These are phyloP conservation scores for Geococcyx californianus DNA, from an alignment of 2,113 vertebrate species.

Conservation along the genomic window DNA sequence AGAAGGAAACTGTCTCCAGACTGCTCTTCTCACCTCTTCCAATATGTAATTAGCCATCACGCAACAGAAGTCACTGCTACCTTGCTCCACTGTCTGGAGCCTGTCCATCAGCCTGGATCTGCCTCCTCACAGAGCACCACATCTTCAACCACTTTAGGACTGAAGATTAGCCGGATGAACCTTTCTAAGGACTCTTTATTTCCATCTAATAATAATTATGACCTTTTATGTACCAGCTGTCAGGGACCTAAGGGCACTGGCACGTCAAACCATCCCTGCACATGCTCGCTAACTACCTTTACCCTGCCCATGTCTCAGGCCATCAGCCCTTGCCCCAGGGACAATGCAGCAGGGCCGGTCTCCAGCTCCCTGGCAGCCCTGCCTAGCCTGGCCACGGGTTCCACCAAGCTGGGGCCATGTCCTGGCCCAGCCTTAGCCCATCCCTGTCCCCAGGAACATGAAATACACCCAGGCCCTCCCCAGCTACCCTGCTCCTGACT, in stretches of 20 bases:
- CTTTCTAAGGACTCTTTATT: not conserved
- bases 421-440: not conserved
- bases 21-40: not conserved
- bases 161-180: not conserved
- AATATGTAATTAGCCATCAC: not conserved
- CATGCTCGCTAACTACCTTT: not conserved
- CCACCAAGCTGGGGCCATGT: not conserved
- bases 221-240: not conserved
- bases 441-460: not conserved
- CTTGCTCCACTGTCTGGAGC: not conserved
- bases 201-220: not conserved
- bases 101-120: not conserved
- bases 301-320: not conserved
- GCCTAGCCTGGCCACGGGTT: fast-evolving
- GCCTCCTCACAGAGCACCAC: not conserved
- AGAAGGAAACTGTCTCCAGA: not conserved
- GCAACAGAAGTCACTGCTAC: not conserved
- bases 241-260: not conserved
- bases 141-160: not conserved
- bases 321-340: not conserved
- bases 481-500: not conserved
- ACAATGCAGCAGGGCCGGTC: fast-evolving
- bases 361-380: not conserved
- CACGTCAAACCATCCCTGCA: not conserved
- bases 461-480: no score